Conservation (phyloP, 2,113 vertebrate genomes). For the Cyprinodon variegatus region DNA sequence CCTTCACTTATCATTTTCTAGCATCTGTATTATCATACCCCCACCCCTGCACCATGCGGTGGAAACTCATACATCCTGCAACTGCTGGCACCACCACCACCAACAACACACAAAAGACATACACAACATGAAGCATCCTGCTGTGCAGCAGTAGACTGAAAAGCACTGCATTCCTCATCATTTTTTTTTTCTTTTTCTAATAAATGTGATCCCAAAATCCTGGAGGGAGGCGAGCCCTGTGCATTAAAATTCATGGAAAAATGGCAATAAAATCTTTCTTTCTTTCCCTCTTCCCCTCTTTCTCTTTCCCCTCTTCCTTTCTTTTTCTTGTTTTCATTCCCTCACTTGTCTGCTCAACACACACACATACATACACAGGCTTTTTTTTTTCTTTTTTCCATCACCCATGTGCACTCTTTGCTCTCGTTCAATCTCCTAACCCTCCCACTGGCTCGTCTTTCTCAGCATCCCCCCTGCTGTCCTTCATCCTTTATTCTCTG, state of each 20-base stretch:
- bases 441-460: conserved; percentile 75
- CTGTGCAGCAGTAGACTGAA: conserved; percentile 68
- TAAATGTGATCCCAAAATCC: conserved; percentile 78
- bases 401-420: conserved; percentile 51
- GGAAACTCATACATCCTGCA: conserved; percentile 52
- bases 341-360: conserved; percentile 65
- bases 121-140: conserved; percentile 60
- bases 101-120: conserved; percentile 28
- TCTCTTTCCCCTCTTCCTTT: conserved; percentile 44
- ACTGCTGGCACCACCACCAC: conserved; percentile 23
- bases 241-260: conserved; percentile 83
- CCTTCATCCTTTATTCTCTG: conserved; percentile 78
- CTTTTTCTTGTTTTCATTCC: conserved; percentile 64
- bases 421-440: conserved; percentile 69
- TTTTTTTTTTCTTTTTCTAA: conserved; percentile 65
- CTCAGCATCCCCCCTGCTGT: conserved; percentile 75
- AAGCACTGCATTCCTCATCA: conserved; percentile 71
- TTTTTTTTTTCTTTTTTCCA: conserved; percentile 29
- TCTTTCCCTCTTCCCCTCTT: conserved; percentile 44
- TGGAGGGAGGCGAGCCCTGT: conserved; percentile 67
- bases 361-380: conserved; percentile 29
- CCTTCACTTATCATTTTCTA: conserved; percentile 76
- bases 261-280: conserved; percentile 78
- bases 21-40: conserved; percentile 70
- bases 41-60: conserved; percentile 26